A percentile compares a stretch with the other conserved stretches of the same genome.
phyloP scores from a whole-genome alignment of 2,888 invertebrate genomes.

The Ametastegia equiseti region DNA sequence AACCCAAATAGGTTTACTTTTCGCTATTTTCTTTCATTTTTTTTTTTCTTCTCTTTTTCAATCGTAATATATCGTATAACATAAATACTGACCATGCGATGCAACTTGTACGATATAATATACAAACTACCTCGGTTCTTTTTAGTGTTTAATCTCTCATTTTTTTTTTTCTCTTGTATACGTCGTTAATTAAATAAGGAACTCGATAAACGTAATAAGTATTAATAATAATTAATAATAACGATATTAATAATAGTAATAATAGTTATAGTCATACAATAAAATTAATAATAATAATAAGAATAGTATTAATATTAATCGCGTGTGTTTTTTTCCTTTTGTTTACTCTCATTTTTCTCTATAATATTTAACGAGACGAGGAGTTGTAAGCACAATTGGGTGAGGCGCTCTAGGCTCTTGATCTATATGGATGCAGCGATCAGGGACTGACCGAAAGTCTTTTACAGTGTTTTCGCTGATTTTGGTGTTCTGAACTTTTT shows the following conservation, averaged over 20 bases:
- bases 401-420: background rate
- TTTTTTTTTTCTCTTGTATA: slow-evolving; percentile 43
- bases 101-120: slow-evolving; percentile 54
- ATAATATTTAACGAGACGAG: slow-evolving; percentile 2
- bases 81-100: slow-evolving; percentile 62
- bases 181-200: slow-evolving; percentile 63
- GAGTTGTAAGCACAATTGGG: slow-evolving; percentile 20
- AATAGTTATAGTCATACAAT: slow-evolving; percentile 8
- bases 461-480: background rate
- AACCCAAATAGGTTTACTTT: background rate
- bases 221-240: background rate
- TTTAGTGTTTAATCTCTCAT: slow-evolving; percentile 7
- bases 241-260: background rate
- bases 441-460: slow-evolving; percentile 3
- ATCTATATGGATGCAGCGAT: slow-evolving; percentile 1
- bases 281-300: slow-evolving; percentile 26
- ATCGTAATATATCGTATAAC: slow-evolving; percentile 29
- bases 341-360: background rate
- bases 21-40: background rate
- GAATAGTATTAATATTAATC: background rate
- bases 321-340: background rate
- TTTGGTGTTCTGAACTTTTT: background rate
- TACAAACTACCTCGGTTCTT: slow-evolving; percentile 45
- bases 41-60: background rate
- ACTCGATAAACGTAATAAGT: slow-evolving; percentile 57